Evolutionary conservation across 2,113 vertebrate species (phyloP), one percentile per base, ranked within the genome.

Genomic region (Halcyon malimbica): DNA sequence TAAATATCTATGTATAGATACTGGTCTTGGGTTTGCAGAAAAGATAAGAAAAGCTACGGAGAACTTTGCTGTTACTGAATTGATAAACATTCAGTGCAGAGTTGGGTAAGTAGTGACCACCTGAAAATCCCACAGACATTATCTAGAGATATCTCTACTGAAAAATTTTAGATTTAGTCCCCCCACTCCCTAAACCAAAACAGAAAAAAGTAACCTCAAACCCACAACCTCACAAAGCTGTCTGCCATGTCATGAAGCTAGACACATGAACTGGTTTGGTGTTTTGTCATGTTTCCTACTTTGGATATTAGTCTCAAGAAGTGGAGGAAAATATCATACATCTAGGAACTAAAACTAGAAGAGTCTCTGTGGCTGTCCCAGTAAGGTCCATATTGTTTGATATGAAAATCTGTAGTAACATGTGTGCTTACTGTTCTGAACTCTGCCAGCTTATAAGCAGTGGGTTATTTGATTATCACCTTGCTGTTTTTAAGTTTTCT

Each of bases 171-270:
- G 25, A 35, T 7, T n/a, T 13, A 2, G 6, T 44, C 2, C 16
- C 3, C 0, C 2, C 0, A 1, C 2, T 37, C 13, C 23, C 11
- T 20, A 62, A 62, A 57, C 6, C 12, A 50, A 41, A 81, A 8
- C 8, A 42, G 12, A 14, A 65, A 60, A 57, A 25, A 16, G 4
- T 12, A 0, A 17, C 0, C 10, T 21, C 24, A 24, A 46, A 39
- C 16, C 9, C 4, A 12, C 25, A 54, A 1, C 23, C 7, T 85
- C n/a, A 54, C n/a, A 25, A 53, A 73, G 19, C 14, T 56, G 12
- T 71, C 37, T 87, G 50, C 79, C 57, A 59, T 50, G 13, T 39
- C 48, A 12, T 37, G 15, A 71, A 91, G 53, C 19, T 31, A 42
- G 28, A 44, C 11, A 39, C 2, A 28, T 26, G 26, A 89, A 73